These are phyloP conservation scores for Trichonephila inaurata DNA, from an alignment of 1,140 invertebrate species.

Conservation along the genomic window DNA sequence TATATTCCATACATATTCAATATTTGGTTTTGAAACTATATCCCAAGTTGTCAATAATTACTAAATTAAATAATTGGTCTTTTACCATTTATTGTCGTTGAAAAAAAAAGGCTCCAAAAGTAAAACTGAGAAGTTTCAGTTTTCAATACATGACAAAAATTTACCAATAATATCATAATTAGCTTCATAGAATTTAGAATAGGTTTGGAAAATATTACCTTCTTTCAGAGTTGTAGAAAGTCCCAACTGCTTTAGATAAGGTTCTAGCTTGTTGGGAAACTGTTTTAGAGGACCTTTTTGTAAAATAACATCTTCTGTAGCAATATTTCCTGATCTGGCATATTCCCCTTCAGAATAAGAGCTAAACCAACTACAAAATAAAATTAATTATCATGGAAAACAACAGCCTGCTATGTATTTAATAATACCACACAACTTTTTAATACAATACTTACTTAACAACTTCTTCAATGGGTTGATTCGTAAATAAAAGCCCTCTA, in stretches of 20 bases:
- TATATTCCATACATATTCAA: no score
- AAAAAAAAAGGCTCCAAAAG: not conserved
- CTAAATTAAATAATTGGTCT: no score
- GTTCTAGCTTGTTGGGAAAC: conserved; percentile 97
- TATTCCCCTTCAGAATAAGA: conserved; percentile 90
- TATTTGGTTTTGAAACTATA: no score
- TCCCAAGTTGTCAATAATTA: no score
- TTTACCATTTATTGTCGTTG: no score
- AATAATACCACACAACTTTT: not conserved
- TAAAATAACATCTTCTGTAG: conserved; percentile 89
- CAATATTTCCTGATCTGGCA: conserved; percentile 92
- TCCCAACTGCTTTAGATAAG: conserved; percentile 94
- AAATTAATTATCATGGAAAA: conserved; percentile 44
- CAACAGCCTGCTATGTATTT: not conserved
- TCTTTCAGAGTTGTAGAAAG: conserved; percentile 94
- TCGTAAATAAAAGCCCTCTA: conserved; percentile 96
- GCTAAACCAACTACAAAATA: conserved; percentile 89
- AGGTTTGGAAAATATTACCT: conserved; percentile 81
- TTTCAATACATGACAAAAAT: not conserved
- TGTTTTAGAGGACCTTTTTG: conserved; percentile 91
- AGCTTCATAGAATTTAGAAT: not conserved
- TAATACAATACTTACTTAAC: conserved; percentile 82
- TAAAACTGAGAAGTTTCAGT: not conserved
- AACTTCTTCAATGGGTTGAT: conserved; percentile 89
- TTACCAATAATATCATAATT: not conserved